These are phyloP conservation scores for Apeltes quadracus DNA, from an alignment of 2,113 vertebrate genomes.

Conservation along the genomic window DNA sequence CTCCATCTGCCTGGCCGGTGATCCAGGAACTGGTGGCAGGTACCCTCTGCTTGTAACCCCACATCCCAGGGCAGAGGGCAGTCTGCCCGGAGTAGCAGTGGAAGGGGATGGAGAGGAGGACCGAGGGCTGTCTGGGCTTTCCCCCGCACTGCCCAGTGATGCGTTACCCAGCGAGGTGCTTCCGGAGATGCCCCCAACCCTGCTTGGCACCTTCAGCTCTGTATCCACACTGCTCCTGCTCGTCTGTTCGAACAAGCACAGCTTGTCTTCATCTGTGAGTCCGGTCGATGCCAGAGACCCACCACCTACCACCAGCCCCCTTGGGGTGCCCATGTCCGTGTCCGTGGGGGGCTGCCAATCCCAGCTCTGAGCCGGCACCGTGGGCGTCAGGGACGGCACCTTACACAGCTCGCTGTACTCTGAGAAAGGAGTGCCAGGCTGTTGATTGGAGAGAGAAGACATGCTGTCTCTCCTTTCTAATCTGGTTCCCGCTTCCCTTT, in stretches of 20 bases:
- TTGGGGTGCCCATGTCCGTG: conserved; percentile 80
- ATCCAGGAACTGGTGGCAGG: conserved; percentile 69
- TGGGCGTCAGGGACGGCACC: conserved; percentile 71
- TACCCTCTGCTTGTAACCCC: conserved; percentile 70
- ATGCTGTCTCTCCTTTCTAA: conserved; percentile 72
- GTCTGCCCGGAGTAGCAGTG: conserved; percentile 73
- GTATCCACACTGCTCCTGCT: conserved; percentile 75
- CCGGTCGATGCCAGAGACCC: conserved; percentile 74
- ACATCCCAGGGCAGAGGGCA: conserved; percentile 65
- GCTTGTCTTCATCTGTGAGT: conserved; percentile 92
- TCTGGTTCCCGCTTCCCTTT: conserved; percentile 41
- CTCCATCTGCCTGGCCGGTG: conserved; percentile 58
- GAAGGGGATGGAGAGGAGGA: conserved; percentile 75
- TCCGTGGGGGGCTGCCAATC: conserved; percentile 87
- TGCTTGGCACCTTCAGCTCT: conserved; percentile 80
- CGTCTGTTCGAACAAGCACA: conserved; percentile 86
- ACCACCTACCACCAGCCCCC: conserved; percentile 65
- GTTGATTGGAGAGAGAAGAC: conserved; percentile 89
- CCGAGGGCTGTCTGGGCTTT: conserved; percentile 76
- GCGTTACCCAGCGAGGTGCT: conserved; percentile 65
- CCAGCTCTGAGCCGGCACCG: conserved; percentile 76
- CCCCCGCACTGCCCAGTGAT: conserved; percentile 77
- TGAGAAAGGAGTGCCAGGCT: conserved; percentile 80
- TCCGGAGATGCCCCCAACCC: conserved; percentile 59
- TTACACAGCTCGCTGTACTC: conserved; percentile 86